Percentiles rank a stretch among this genome's conserved stretches.
These are phyloP conservation scores for Galbula dea DNA, from an alignment of 2,113 vertebrate species.

Conservation along the genomic window DNA sequence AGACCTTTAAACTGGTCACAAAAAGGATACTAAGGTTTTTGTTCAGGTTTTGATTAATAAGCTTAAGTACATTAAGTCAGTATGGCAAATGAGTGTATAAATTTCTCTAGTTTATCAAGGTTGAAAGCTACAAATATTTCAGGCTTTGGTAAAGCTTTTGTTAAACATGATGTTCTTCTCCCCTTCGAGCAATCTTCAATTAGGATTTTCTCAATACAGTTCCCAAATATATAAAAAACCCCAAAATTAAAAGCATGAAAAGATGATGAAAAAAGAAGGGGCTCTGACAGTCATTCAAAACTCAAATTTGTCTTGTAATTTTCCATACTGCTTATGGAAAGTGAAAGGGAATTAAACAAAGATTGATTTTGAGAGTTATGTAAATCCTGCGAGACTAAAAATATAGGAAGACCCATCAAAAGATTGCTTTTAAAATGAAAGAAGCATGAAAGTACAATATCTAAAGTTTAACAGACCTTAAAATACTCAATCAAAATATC, in stretches of 20 bases:
- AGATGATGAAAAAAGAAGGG: not conserved
- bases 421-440: not conserved
- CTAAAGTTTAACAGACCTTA: not conserved
- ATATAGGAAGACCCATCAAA: slow-evolving; percentile 1
- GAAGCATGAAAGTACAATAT: not conserved
- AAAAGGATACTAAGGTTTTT: not conserved
- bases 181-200: not conserved
- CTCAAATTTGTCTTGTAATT: not conserved
- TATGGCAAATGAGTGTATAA: not conserved
- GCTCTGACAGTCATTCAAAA: not conserved
- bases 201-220: not conserved
- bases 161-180: not conserved
- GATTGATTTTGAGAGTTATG: not conserved
- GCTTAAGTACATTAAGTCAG: not conserved
- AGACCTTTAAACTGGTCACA: not conserved
- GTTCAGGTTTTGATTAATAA: not conserved
- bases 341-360: not conserved
- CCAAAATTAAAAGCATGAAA: not conserved
- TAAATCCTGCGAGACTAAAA: not conserved
- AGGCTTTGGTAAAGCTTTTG: not conserved
- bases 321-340: not conserved
- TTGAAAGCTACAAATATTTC: not conserved
- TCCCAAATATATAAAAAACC: not conserved
- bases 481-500: slow-evolving; percentile 2
- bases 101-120: not conserved